Conservation (phyloP, 2,797 vertebrate genomes). For the Lacerta agilis region DNA sequence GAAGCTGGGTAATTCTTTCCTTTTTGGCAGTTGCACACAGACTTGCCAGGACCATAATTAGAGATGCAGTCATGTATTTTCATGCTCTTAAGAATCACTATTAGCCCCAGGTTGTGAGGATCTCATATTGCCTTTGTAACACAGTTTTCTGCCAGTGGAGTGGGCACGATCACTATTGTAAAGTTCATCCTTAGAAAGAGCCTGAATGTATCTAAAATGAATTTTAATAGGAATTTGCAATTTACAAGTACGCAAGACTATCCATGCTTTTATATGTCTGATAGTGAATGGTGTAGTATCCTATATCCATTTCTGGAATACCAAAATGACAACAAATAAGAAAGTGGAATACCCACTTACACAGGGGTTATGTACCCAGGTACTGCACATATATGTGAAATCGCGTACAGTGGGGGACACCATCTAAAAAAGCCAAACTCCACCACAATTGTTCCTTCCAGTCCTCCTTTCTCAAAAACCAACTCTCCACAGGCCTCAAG, state of each 20-base stretch:
- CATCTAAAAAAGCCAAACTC: no score
- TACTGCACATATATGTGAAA: no score
- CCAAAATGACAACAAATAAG: no score
- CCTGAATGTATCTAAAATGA: neutral
- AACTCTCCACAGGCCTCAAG: no score
- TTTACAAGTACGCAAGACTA: neutral
- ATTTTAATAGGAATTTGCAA: neutral
- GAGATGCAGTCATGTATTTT: neutral
- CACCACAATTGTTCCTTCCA: no score
- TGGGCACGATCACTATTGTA: conserved; percentile 12
- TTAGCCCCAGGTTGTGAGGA: neutral
- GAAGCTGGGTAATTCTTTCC: neutral
- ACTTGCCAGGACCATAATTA: neutral
- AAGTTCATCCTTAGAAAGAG: neutral
- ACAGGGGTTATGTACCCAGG: no score
- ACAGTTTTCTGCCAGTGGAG: neutral
- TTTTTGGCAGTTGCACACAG: neutral
- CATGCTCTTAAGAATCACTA: neutral
- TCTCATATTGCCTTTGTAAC: neutral
- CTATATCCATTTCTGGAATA: no score
- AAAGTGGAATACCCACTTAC: no score
- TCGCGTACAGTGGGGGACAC: no score
- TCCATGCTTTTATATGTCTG: neutral
- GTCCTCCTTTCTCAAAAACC: no score
- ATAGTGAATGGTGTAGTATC: neutral